Conservation (phyloP, 2,888 invertebrate species). For the Netelia melanura region DNA sequence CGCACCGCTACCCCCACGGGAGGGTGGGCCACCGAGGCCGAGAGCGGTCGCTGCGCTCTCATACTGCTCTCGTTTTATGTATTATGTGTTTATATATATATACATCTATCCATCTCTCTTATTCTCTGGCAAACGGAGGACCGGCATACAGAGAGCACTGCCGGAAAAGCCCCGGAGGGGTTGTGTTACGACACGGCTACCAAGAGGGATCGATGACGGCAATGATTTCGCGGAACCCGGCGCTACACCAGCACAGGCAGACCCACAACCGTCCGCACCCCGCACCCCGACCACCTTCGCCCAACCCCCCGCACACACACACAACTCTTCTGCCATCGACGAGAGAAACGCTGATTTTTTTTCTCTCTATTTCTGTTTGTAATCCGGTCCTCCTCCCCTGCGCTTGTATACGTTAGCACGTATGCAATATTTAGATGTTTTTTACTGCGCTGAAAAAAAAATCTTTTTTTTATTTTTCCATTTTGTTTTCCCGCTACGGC, state of each 20-base stretch:
- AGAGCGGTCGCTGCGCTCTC: constrained; percentile 69
- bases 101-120: constrained; percentile 48
- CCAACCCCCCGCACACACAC: not conserved
- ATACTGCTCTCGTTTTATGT: constrained; percentile 38
- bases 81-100: constrained; percentile 7
- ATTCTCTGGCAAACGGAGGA: constrained; percentile 63
- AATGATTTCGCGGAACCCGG: constrained; percentile 71
- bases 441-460: not conserved
- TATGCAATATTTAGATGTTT: not conserved
- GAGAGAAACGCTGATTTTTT: constrained; percentile 75
- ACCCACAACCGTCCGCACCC: constrained; percentile 36
- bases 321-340: constrained; percentile 73
- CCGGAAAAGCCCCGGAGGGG: constrained; percentile 71
- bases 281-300: constrained; percentile 7
- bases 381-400: constrained; percentile 12
- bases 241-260: constrained; percentile 43
- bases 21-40: constrained; percentile 75
- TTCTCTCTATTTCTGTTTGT: constrained; percentile 50
- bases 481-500: not conserved
- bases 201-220: constrained; percentile 73
- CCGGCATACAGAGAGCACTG: constrained; percentile 56
- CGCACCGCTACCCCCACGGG: constrained; percentile 69
- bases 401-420: constrained; percentile 8
- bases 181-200: constrained; percentile 68
- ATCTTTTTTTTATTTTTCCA: not conserved